Conservation (phyloP, 1,140 invertebrate genomes). For the Zeugodacus cucurbitae region DNA sequence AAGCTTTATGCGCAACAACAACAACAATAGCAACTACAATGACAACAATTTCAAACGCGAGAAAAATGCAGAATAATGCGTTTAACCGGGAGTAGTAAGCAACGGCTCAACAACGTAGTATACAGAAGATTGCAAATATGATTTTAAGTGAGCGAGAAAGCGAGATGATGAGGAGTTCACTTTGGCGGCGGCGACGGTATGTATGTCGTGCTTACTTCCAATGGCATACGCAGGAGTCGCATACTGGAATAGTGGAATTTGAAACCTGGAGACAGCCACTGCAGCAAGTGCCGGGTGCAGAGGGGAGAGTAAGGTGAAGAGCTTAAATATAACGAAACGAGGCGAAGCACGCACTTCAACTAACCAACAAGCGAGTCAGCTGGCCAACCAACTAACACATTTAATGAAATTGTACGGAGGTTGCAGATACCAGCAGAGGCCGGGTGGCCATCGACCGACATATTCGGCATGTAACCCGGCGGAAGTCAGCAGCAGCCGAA, state of each 20-base stretch:
- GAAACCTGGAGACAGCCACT: neutral
- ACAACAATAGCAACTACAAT: neutral
- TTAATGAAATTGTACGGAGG: neutral
- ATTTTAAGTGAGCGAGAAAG: constrained; percentile 26
- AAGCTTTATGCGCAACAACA: neutral
- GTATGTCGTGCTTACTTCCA: neutral
- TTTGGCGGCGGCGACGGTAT: neutral
- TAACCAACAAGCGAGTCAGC: neutral
- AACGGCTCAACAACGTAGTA: neutral
- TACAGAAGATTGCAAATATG: constrained; percentile 1
- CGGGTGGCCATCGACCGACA: neutral
- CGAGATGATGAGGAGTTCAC: constrained; percentile 7
- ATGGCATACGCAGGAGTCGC: neutral
- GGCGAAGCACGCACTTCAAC: constrained; percentile 9
- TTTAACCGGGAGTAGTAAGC: neutral
- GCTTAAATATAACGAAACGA: neutral
- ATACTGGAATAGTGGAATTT: constrained; percentile 20
- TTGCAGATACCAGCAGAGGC: neutral
- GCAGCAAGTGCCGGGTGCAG: neutral
- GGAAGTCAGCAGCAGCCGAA: neutral
- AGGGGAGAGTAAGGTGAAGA: neutral
- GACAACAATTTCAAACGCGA: neutral
- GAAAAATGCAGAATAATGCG: constrained; percentile 24
- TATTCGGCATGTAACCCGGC: neutral
- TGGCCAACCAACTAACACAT: constrained; percentile 20